A percentile compares a stretch with the other conserved stretches of the same genome.
Conservation (phyloP, 2,797 vertebrate species). For the Melanotaenia pygmaea region DNA sequence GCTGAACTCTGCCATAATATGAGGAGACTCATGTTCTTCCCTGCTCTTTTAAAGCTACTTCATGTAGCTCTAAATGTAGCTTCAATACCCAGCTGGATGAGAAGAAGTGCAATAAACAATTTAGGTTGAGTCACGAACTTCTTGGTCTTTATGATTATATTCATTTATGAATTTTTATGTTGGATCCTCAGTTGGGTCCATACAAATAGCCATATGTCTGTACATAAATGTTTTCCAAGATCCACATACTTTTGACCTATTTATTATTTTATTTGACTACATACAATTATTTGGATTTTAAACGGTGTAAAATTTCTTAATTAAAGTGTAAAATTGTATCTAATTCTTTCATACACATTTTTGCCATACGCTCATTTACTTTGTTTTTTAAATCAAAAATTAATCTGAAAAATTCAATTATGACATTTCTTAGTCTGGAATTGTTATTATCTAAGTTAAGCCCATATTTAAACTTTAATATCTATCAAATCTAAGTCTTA, state of each 20-base stretch:
- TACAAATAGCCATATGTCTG: not conserved
- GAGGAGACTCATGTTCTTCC: slow-evolving; percentile 71
- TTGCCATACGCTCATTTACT: not conserved
- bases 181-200: not conserved
- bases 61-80: slow-evolving; percentile 72
- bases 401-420: not conserved
- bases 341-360: not conserved
- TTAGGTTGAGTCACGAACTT: slow-evolving; percentile 45
- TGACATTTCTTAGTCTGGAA: not conserved
- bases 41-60: slow-evolving; percentile 61
- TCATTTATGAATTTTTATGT: slow-evolving; percentile 6
- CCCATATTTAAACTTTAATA: not conserved
- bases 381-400: not conserved
- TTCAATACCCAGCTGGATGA: slow-evolving; percentile 67
- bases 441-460: not conserved
- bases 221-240: slow-evolving; percentile 1
- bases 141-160: slow-evolving; percentile 26
- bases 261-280: not conserved
- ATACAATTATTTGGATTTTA: not conserved
- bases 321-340: not conserved
- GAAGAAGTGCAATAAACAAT: slow-evolving; percentile 49
- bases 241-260: slow-evolving; percentile 4
- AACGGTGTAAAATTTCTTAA: not conserved
- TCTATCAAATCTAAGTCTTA: not conserved
- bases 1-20: slow-evolving; percentile 64